A percentile compares a stretch with the other conserved stretches of the same genome.
Evolutionary conservation across 2,888 invertebrate species (phyloP).

Genomic region (Campoletis raptor): DNA sequence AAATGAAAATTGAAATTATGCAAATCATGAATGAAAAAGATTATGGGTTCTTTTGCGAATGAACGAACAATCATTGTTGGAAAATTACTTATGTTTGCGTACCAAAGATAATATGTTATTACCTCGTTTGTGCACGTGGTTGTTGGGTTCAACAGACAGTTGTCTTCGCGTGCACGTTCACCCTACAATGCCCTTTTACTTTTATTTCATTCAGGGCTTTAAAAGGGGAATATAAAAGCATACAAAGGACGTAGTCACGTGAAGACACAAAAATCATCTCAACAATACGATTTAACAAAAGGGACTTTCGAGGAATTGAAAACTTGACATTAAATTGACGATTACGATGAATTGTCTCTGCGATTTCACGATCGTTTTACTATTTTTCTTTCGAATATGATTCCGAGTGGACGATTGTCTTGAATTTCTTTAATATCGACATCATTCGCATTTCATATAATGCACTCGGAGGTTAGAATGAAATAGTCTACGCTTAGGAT

Average conservation of each 20-base stretch:
- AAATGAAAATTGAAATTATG: constrained; percentile 38
- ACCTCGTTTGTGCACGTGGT: constrained; percentile 24
- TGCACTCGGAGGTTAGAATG: background rate
- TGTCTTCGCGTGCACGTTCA: constrained; percentile 18
- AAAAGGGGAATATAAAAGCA: constrained; percentile 5
- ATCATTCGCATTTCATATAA: background rate
- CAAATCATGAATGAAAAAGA: constrained; percentile 31
- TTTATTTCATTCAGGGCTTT: constrained; percentile 8
- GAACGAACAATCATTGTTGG: constrained; percentile 14
- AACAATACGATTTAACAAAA: background rate
- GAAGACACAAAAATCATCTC: constrained; percentile 11
- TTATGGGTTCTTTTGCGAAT: constrained; percentile 10
- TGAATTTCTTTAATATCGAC: background rate
- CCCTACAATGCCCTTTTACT: background rate
- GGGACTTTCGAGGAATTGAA: background rate
- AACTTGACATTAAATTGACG: background rate
- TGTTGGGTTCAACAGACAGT: constrained; percentile 15
- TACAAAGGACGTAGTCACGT: background rate
- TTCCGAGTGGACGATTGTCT: background rate
- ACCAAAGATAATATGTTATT: constrained; percentile 18
- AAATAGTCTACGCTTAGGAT: background rate
- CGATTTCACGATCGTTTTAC: background rate
- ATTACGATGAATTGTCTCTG: background rate
- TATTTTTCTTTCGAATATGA: background rate
- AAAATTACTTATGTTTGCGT: constrained; percentile 12